Evolutionary conservation across 2,888 invertebrate genomes (phyloP).

Genomic region (Leucophenga maculata): DNA sequence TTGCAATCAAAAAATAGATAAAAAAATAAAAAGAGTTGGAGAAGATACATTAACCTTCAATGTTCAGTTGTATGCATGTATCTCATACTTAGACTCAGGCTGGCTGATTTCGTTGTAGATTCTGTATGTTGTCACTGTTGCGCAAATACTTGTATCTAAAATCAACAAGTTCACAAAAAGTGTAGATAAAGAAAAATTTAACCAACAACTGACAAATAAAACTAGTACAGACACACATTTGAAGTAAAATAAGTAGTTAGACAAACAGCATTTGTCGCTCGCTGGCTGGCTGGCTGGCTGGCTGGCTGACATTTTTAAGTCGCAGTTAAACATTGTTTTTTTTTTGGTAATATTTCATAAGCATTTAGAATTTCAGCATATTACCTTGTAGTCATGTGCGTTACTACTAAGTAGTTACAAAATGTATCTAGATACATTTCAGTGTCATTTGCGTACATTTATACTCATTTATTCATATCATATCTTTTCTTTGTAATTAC

Average conservation of each 20-base stretch:
- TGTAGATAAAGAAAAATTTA: conserved; percentile 51
- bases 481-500: too few relatives aligned
- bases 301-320: conserved; percentile 1
- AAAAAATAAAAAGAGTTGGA: conserved; percentile 1
- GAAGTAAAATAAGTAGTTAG: not conserved
- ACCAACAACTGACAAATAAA: conserved; percentile 3
- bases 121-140: not conserved
- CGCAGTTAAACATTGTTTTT: conserved; percentile 4
- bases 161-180: conserved; percentile 59
- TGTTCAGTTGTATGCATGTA: not conserved
- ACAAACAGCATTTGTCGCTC: conserved; percentile 7
- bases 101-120: not conserved
- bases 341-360: not conserved
- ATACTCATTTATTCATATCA: too few relatives aligned
- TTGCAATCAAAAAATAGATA: not conserved
- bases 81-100: not conserved
- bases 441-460: not conserved
- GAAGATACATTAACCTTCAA: conserved; percentile 26
- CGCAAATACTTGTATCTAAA: conserved; percentile 53
- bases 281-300: too few relatives aligned
- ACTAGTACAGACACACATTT: not conserved
- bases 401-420: too few relatives aligned
- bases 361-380: not conserved
- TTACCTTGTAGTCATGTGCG: too few relatives aligned
- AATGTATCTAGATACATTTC: conserved; percentile 5